Base-by-base conservation (phyloP, 1,140 invertebrate genomes). In the Lucilia sericata region DNA sequence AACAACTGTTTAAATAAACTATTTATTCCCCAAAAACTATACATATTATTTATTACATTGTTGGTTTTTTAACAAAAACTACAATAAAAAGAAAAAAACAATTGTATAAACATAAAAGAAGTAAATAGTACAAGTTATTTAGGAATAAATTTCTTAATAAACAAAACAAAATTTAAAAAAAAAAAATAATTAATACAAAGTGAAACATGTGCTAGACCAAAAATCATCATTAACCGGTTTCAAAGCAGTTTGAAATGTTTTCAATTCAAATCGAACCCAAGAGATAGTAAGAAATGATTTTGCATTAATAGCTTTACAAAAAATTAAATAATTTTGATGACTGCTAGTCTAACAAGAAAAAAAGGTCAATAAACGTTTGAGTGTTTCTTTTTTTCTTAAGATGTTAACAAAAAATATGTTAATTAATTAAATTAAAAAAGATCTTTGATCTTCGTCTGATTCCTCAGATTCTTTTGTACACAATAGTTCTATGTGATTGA, bases 291-390 rank as follows among this genome's bases (percentile, higher is more conserved):
- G 9, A 19, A 25, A 25, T 70, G 65, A 70, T 70, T 70, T 25
- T 2, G 65, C 65, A 25, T 17, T n/a, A 65, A 5, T 8, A 21
- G 12, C 2, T 12, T 3, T 5, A 19, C n/a, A 7, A 70, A 70
- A 21, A 19, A 21, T 70, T 70, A 7, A 70, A 12, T 25, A 21
- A 70, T 70, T 42, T 42, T 12, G 51, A 1, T 55, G 51, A 12
- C 51, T 2, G 5, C 9, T 12, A 55, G 17, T 12, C 5, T 17
- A 12, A 14, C 51, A 13, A 65, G 10, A 7, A 10, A 25, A 21
- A 70, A 21, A 70, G n/a, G 65, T 70, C 65, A 70, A 70, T 70
- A 70, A 70, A 70, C 65, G 19, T 25, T 70, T 19, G 65, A 70
- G 65, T 21, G 19, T 70, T 10, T 70, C 3, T 30, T 30, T 30